Percentiles rank a stretch among this genome's conserved stretches.
These are phyloP conservation scores for Mobula hypostoma DNA, from an alignment of 2,113 vertebrate genomes.

Conservation along the genomic window DNA sequence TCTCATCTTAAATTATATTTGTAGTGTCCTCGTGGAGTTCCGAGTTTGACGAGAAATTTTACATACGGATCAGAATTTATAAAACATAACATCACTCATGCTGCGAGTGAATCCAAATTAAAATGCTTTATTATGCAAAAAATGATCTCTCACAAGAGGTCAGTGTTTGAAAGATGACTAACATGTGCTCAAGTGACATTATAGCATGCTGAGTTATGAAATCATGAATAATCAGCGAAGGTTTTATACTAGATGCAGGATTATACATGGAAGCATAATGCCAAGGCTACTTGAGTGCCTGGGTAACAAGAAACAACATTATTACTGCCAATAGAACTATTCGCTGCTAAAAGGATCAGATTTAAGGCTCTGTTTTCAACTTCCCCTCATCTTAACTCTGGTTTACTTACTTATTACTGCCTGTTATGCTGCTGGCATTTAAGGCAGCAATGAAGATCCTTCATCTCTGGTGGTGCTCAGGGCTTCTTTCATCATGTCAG, in stretches of 20 bases:
- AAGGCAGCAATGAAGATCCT: no score
- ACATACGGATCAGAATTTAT: not conserved
- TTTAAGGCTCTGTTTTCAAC: not conserved
- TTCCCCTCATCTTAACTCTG: not conserved
- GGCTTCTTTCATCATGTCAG: no score
- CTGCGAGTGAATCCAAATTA: conserved; percentile 24
- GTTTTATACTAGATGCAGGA: not conserved
- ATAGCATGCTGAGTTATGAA: conserved; percentile 2
- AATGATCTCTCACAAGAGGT: conserved; percentile 10
- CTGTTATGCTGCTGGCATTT: no score
- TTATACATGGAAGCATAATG: not conserved
- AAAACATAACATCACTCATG: conserved; percentile 24
- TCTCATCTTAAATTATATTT: not conserved
- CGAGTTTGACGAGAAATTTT: not conserved
- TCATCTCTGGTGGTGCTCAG: no score
- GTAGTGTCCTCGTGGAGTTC: not conserved
- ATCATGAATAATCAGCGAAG: conserved; percentile 21
- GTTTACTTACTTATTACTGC: no score
- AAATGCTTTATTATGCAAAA: conserved; percentile 35
- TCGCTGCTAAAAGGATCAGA: not conserved
- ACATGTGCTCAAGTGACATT: conserved; percentile 32
- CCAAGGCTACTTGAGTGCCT: not conserved
- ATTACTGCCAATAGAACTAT: not conserved
- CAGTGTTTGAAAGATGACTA: conserved; percentile 23
- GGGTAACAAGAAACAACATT: not conserved